Evolutionary conservation across 1,140 invertebrate species (phyloP).

Genomic region (Bombus huntii): DNA sequence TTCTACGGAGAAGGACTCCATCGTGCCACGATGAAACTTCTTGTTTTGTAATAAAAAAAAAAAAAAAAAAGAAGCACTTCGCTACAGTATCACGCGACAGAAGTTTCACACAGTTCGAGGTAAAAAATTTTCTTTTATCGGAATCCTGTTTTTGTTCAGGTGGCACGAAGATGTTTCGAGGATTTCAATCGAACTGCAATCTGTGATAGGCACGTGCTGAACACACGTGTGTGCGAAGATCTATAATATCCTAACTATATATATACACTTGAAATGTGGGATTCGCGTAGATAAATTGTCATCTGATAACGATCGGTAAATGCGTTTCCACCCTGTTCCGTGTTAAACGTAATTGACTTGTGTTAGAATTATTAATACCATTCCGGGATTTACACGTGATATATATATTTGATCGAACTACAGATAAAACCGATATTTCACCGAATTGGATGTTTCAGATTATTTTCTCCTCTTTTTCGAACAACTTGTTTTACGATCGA

Average conservation of each 20-base stretch:
- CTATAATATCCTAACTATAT: not conserved
- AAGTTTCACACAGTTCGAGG: not conserved
- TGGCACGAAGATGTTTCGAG: not conserved
- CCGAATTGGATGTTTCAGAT: not conserved
- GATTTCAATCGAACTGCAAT: not conserved
- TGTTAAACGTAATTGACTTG: conserved; percentile 17
- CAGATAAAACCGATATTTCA: too few relatives aligned
- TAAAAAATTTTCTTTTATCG: not conserved
- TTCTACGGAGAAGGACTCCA: not conserved
- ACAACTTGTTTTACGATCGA: not conserved
- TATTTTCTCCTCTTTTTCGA: not conserved
- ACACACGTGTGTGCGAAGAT: too few relatives aligned
- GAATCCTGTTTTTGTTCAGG: too few relatives aligned
- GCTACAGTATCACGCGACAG: too few relatives aligned
- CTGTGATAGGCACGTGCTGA: too few relatives aligned
- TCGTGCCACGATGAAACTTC: not conserved
- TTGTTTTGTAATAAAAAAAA: not conserved
- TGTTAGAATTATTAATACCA: conserved; percentile 31
- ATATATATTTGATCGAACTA: not conserved
- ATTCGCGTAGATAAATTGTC: conserved; percentile 10
- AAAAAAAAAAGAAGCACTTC: not conserved
- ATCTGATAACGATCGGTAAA: conserved; percentile 35
- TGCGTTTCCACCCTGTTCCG: not conserved
- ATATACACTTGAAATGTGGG: not conserved
- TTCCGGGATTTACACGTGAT: not conserved